Percentiles rank a stretch among this genome's conserved stretches.
Conservation (phyloP, 2,888 invertebrate species). For the Volucella inanis region DNA sequence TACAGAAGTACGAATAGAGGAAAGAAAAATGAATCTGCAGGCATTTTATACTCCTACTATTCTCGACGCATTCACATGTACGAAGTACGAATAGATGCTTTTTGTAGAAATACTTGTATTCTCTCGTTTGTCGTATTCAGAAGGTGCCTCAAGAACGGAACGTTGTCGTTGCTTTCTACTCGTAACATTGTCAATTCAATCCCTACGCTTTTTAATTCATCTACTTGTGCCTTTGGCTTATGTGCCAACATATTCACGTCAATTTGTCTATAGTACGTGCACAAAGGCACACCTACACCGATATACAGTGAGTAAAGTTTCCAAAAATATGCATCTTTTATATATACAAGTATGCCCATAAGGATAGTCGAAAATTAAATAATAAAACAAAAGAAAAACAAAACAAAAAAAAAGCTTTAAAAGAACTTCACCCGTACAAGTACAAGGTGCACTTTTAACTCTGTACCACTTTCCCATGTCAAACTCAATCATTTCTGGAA, state of each 20-base stretch:
- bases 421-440: too few relatives aligned
- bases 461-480: too few relatives aligned
- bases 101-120: neutral
- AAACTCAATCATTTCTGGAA: too few relatives aligned
- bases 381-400: too few relatives aligned
- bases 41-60: slow-evolving; percentile 17
- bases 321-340: slow-evolving; percentile 22
- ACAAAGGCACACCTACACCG: slow-evolving; percentile 4
- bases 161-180: neutral
- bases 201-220: slow-evolving; percentile 70
- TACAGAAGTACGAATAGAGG: slow-evolving; percentile 3
- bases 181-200: slow-evolving; percentile 50
- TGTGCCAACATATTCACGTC: slow-evolving; percentile 56
- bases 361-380: too few relatives aligned
- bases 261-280: slow-evolving; percentile 53
- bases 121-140: neutral
- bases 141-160: slow-evolving; percentile 2
- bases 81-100: slow-evolving; percentile 4
- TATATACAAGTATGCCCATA: neutral
- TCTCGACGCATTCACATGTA: slow-evolving; percentile 32
- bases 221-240: slow-evolving; percentile 57
- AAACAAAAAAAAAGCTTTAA: too few relatives aligned
- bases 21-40: slow-evolving; percentile 42
- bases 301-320: slow-evolving; percentile 1
- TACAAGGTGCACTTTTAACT: too few relatives aligned